Base-by-base conservation (phyloP, 1,140 invertebrate species). In the Camponotus floridanus region DNA sequence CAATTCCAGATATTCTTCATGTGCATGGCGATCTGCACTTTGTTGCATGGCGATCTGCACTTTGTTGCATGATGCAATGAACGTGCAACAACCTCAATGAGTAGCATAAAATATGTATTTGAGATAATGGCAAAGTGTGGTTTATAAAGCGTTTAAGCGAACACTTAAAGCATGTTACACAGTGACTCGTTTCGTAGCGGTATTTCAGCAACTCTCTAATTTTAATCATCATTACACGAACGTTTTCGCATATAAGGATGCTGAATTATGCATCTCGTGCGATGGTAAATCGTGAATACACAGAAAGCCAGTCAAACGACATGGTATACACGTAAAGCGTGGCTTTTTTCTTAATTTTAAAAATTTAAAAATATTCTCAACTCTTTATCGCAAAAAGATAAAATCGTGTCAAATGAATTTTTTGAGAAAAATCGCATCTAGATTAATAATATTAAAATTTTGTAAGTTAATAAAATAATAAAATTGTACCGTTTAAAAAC, bases 101-200 rank as follows among this genome's bases (percentile, higher is more conserved):
- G 15, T 55, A 70, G 33, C 26, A 73, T 62, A 57, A 21, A 45
- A 39, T 83, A 83, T 83, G 39, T 68, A 73, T 83, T 33, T 59
- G 39, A 73, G 39, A 71, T 73, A 83, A 83, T 39, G 73, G 68
- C 55, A 45, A 74, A 48, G 79, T 81, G 55, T 83, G 61, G 79
- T 57, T 83, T 61, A 51, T 5, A 74, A 80, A 83, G 79, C 79
- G 79, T 83, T 83, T 26, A 83, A 83, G 79, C 68, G 68, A 68
- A 83, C 79, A 83, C 55, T 74, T 26, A 83, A 83, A 83, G 68
- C 79, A 61, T 48, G 57, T 36, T 80, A 80, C 26, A 74, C 39
- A 70, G 73, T 36, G 67, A 83, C 39, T 59, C 51, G 26, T 81
- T 73, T 45, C 51, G 55, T 55, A 71, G 48, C 31, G 67, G n/a